Base-by-base conservation (phyloP, 92 coral and sea anemone species). In the Anthopleura xanthogrammica region DNA sequence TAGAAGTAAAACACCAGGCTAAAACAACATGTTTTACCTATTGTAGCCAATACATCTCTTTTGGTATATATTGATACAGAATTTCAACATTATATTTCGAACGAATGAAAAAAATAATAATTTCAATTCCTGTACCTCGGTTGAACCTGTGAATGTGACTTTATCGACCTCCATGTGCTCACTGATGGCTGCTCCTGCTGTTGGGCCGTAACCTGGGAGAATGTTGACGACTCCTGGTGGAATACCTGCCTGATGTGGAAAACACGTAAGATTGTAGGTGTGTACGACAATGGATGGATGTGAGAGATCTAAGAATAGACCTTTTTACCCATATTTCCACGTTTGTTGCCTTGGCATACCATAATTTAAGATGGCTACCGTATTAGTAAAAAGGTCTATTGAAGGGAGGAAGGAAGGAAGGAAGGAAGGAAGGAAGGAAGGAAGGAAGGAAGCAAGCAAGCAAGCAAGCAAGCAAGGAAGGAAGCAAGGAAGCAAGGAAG, bases 141-240 rank as follows among this genome's bases (percentile, higher is more conserved):
- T 94, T 39, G 98, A 95, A 16, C 98, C 98, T 76, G 98, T 95
- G 79, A 96, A 96, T 23, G 98, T 83, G 23, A 96, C 93, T 87
- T 94, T 94, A 81, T 90, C 92, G 36, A 96, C 52, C 42, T 92
- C 92, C 93, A 96, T 91, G 93, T 96, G 99, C 81, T 90, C 92
- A 20, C 98, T 77, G 57, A 96, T 85, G 75, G 95, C 98, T 24
- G 98, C 99, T 11, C 99, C 99, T 40, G 99, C 98, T 7, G 99
- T 96, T n/a, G 99, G 99, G 41, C 99, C 99, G 84, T 94, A 96
- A 10, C 99, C 99, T 65, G 99, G 93, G 65, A 96, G 83, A 82
- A 96, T 81, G 68, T 89, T 96, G n/a, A 96, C 80, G 7, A 96
- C 99, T 68, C 99, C 99, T 48, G 99, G 92, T 48, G 99, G 99